Conservation (phyloP, 2,113 vertebrate genomes). For the Stomatorhinus ivindoensis region DNA sequence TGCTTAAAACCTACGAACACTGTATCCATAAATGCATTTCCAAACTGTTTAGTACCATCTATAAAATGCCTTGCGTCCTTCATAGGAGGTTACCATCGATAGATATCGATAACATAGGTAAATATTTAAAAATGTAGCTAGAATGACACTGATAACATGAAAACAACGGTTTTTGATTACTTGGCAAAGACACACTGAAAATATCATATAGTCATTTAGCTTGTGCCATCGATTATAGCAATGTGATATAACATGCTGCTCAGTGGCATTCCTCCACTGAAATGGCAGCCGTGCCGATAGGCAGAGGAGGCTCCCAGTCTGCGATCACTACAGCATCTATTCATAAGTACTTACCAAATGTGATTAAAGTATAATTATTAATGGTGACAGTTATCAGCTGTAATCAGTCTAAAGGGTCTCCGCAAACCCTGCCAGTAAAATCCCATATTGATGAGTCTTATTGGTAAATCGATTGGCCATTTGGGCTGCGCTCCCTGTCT, state of each 20-base stretch:
- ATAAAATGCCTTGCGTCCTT: neutral
- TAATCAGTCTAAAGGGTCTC: conserved; percentile 7
- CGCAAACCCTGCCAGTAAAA: neutral
- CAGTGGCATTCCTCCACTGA: neutral
- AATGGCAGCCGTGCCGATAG: neutral
- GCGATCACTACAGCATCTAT: neutral
- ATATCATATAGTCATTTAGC: neutral
- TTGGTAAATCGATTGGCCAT: neutral
- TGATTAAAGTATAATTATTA: conserved; percentile 19
- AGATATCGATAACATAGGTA: neutral
- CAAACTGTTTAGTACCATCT: neutral
- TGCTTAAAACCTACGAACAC: neutral
- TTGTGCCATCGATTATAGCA: neutral
- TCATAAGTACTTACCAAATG: neutral
- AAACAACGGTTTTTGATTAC: neutral
- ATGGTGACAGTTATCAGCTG: conserved; percentile 25
- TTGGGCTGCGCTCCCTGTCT: neutral
- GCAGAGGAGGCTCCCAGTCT: neutral
- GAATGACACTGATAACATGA: neutral
- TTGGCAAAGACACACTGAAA: neutral
- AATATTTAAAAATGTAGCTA: neutral
- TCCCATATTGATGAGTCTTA: neutral
- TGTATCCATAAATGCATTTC: neutral
- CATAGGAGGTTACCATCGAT: neutral
- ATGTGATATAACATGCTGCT: neutral